Conservation (phyloP, 2,113 vertebrate genomes). For the Fregetta grallaria region DNA sequence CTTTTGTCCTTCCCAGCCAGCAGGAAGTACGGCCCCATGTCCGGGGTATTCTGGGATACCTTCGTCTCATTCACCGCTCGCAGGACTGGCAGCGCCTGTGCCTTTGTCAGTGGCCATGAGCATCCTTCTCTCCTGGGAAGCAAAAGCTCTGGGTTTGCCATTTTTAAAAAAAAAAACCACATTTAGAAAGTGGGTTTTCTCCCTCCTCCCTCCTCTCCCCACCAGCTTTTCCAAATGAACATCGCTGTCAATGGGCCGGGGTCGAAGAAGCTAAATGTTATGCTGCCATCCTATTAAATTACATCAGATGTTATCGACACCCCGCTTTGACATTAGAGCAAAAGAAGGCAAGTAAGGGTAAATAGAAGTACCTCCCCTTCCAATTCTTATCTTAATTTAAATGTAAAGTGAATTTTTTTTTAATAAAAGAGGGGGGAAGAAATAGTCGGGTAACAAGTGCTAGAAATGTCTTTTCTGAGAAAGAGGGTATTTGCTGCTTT, state of each 20-base stretch:
- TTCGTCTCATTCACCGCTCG: constrained; percentile 67
- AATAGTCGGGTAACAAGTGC: neutral
- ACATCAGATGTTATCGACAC: constrained; percentile 4
- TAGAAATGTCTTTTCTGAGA: constrained; percentile 76
- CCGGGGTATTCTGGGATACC: constrained; percentile 79
- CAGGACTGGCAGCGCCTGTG: neutral
- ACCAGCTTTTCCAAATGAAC: constrained; percentile 57
- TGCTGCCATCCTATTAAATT: constrained; percentile 24
- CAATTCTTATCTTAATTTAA: constrained; percentile 43
- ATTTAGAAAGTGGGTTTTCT: neutral
- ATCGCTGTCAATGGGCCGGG: neutral
- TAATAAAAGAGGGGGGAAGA: neutral
- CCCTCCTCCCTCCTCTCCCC: neutral
- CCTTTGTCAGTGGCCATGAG: constrained; percentile 63
- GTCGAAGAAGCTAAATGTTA: constrained; percentile 5
- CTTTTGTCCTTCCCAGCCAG: constrained; percentile 78
- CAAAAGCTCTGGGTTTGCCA: constrained; percentile 22
- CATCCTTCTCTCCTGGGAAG: constrained; percentile 53
- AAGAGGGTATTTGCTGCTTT: constrained; percentile 84
- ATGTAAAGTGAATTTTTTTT: neutral
- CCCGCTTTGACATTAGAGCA: neutral
- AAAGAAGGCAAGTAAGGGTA: constrained; percentile 6
- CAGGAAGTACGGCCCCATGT: constrained; percentile 77
- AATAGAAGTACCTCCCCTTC: neutral
- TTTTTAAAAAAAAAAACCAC: neutral